Evolutionary conservation across 2,113 vertebrate genomes (phyloP).

Genomic region (Percopsis transmontana): DNA sequence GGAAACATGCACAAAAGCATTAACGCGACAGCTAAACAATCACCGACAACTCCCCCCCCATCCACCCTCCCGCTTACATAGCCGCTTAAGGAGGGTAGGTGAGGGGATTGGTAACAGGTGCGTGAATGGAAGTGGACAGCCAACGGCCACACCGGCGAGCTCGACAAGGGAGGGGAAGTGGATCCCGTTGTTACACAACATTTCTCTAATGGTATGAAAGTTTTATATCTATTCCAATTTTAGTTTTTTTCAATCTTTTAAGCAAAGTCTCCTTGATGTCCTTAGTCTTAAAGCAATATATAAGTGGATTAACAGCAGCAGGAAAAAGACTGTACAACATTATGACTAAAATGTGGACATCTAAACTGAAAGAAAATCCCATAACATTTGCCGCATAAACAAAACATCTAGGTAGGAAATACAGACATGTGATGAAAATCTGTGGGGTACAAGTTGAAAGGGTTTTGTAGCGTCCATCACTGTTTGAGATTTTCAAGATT

Average conservation of each 20-base stretch:
- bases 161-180: no score
- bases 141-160: no score
- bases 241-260: slow-evolving; percentile 28
- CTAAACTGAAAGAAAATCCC: slow-evolving; percentile 39
- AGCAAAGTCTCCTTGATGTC: slow-evolving; percentile 61
- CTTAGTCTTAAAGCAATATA: slow-evolving; percentile 69
- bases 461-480: slow-evolving; percentile 43
- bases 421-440: slow-evolving; percentile 61
- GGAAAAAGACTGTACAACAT: slow-evolving; percentile 68
- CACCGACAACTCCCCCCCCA: no score
- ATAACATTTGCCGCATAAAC: slow-evolving; percentile 56
- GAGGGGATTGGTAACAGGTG: no score
- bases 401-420: slow-evolving; percentile 64
- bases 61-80: no score
- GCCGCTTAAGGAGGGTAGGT: no score
- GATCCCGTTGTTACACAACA: no score
- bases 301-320: slow-evolving; percentile 64
- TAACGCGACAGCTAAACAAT: no score
- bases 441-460: slow-evolving; percentile 72
- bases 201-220: no score
- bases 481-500: slow-evolving; percentile 55
- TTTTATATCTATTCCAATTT: neutral
- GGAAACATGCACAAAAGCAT: no score
- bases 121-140: no score
- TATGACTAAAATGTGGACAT: slow-evolving; percentile 43